Percentiles rank a stretch among this genome's conserved stretches.
These are phyloP conservation scores for Astyanax mexicanus DNA, from an alignment of 2,797 vertebrate genomes.

Conservation along the genomic window DNA sequence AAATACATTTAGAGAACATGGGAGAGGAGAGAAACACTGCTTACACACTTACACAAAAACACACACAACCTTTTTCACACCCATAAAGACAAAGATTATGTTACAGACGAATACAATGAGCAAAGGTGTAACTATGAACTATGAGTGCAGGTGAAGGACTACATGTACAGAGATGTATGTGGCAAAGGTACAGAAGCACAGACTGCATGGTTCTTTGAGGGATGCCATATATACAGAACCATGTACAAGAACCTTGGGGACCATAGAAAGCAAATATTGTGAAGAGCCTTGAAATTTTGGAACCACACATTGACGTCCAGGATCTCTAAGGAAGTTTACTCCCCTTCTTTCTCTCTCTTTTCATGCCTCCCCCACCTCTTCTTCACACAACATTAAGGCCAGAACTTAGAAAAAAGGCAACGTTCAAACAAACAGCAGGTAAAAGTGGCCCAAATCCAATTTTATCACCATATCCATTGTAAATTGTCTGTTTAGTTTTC, in stretches of 20 bases:
- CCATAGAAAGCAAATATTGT: background rate
- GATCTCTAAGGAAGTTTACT: background rate
- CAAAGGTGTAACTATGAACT: slow-evolving; percentile 48
- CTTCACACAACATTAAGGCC: background rate
- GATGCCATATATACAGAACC: background rate
- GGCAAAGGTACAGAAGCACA: slow-evolving; percentile 2
- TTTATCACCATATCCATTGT: too few species aligned
- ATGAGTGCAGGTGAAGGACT: slow-evolving; percentile 3
- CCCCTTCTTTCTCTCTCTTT: slow-evolving; percentile 19
- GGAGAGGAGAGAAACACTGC: slow-evolving; percentile 6
- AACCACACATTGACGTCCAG: background rate
- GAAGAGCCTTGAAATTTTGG: background rate
- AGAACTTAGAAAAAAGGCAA: slow-evolving; percentile 1
- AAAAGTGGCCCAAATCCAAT: too few species aligned
- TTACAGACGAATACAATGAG: slow-evolving; percentile 35
- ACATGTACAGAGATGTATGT: slow-evolving; percentile 6
- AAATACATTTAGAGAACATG: background rate
- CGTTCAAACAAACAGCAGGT: too few species aligned
- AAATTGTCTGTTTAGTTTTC: too few species aligned
- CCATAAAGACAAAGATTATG: slow-evolving; percentile 35
- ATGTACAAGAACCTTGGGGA: background rate
- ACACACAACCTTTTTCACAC: slow-evolving; percentile 2
- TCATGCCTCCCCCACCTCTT: background rate
- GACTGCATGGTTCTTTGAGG: background rate
- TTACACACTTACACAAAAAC: slow-evolving; percentile 25